These are phyloP conservation scores for Terrapene triunguis DNA, from an alignment of 2,113 vertebrate genomes.

Conservation along the genomic window DNA sequence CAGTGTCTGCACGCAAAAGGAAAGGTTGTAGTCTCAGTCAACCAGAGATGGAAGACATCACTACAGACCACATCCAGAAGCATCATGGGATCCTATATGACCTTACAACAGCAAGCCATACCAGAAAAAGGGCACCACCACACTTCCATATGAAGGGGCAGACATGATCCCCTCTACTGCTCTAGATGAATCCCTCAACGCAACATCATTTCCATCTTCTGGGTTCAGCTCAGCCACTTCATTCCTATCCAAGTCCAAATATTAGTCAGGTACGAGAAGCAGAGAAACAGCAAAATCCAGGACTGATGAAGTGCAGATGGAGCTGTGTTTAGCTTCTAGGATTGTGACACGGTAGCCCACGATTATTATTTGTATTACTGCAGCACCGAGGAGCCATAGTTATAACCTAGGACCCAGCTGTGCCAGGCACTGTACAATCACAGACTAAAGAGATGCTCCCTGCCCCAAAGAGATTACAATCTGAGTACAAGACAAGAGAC, in stretches of 20 bases:
- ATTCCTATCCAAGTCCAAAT: background rate
- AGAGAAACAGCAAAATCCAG: background rate
- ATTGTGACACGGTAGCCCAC: rapidly evolving
- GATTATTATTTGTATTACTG: background rate
- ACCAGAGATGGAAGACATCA: background rate
- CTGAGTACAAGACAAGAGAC: background rate
- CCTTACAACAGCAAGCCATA: background rate
- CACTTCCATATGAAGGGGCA: background rate
- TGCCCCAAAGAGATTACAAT: background rate
- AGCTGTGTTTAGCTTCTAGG: background rate
- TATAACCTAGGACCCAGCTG: background rate
- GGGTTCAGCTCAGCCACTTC: background rate
- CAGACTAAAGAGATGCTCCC: background rate
- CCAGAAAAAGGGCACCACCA: background rate
- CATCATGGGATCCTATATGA: background rate
- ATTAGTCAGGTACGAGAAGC: background rate
- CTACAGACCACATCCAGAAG: rapidly evolving
- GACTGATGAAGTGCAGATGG: rapidly evolving
- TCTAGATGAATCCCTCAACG: background rate
- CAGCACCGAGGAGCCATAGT: background rate
- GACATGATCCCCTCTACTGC: background rate
- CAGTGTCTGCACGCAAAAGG: background rate
- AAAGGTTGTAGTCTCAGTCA: background rate
- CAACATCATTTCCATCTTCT: background rate
- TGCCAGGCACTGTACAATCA: background rate